Evolutionary conservation across 2,113 vertebrate genomes (phyloP), one percentile per base, ranked within the genome.

Genomic region (Archocentrus centrarchus): DNA sequence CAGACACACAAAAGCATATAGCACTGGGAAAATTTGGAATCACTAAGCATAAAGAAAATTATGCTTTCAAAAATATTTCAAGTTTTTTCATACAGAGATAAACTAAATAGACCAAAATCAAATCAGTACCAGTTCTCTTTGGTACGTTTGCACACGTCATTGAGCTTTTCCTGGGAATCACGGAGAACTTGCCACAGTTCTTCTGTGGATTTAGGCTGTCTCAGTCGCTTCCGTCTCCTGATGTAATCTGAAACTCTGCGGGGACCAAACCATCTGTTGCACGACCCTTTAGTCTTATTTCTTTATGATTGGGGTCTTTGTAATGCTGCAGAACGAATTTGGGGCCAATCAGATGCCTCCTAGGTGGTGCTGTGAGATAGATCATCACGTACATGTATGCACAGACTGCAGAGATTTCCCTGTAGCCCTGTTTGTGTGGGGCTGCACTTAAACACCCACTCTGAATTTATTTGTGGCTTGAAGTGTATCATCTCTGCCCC

Each of bases 401-500:
- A 8, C 55, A 64, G 53, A 47, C 55, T 50, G n/a, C 55, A 75
- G 9, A 62, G 61, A 77, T 70, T 27, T 76, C 14, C 4, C 44
- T 1, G 64, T 57, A 32, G 35, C 37, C 77, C 2, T 76, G 58
- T 81, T 39, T 77, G 59, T 81, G 77, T 75, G 78, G 80, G 41
- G 84, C 70, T 82, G 55, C 60, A 22, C 80, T 47, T 9, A 22
- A 66, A 73, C 86, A 61, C 62, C 55, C 73, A 77, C 66, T 2
- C 61, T 53, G 80, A 44, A 30, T 84, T 81, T 90, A 61, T 85
- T 79, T 84, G 82, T 53, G 15, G 66, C 79, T 79, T 84, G 70
- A 86, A 86, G 47, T 59, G 62, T 77, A 77, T 84, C 86, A 14
- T 83, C 85, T 57, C 84, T 58, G 59, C 41, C 81, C 59, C 68